phyloP scores from a whole-genome alignment of 1,140 invertebrate species.

The Palaemon carinicauda region DNA sequence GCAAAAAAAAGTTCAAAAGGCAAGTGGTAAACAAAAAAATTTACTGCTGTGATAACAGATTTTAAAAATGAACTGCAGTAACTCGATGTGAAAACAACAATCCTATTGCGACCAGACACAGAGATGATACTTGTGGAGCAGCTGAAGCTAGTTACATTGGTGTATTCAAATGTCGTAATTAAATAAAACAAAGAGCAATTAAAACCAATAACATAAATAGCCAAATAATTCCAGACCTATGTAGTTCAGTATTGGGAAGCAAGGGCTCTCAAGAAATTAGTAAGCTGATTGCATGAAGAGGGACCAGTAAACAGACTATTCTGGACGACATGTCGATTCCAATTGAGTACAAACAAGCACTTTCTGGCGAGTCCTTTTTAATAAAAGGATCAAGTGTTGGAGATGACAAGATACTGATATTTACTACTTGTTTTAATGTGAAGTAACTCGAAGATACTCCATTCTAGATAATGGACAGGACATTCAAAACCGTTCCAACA shows the following conservation, averaged over 20 bases:
- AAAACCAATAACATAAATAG: not conserved
- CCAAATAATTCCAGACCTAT: conserved; percentile 22
- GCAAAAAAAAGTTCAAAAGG: no score
- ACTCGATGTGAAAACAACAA: conserved; percentile 5
- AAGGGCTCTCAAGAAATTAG: conserved; percentile 15
- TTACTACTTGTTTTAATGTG: conserved; percentile 10
- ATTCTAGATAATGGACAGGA: not conserved
- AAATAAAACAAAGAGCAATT: conserved; percentile 12
- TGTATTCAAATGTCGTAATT: conserved; percentile 6
- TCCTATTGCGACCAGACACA: not conserved
- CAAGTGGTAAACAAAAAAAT: no score
- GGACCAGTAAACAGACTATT: conserved; percentile 9
- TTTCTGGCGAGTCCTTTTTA: not conserved
- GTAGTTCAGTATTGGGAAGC: not conserved
- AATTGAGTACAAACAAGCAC: no score
- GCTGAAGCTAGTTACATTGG: not conserved
- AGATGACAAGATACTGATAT: conserved; percentile 19
- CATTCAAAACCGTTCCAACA: not conserved
- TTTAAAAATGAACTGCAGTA: conserved; percentile 11
- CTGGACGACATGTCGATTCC: no score
- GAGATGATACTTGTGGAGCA: conserved; percentile 3
- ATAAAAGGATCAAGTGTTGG: no score
- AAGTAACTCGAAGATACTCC: not conserved
- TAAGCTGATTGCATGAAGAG: conserved; percentile 16
- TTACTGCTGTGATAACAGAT: not conserved